Evolutionary conservation across 2,888 invertebrate genomes (phyloP), one percentile per base, ranked within the genome.

Genomic region (Sarcophaga variegata): DNA sequence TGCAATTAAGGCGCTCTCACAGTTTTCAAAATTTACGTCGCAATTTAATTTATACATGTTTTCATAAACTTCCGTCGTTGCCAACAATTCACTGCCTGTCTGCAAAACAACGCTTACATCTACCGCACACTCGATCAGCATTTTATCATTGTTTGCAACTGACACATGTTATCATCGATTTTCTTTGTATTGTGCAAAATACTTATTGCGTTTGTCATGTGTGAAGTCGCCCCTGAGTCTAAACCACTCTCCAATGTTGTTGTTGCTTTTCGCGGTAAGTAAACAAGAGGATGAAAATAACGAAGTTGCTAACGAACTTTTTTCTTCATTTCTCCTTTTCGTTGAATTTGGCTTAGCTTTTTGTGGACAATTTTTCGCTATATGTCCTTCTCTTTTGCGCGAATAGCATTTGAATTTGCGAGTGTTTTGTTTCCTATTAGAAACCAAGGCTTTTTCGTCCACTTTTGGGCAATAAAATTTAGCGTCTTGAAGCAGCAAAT

Each of bases 131-230:
- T 63, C 63, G 17, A 62, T 27, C 22, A 59, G 2, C 47, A 79
- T 63, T 70, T 27, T 79, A 0, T 70, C 63, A 49, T 74, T 66
- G 22, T 77, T 77, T 49, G 77, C 66, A 25, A 66, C 25, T 25
- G 59, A 54, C 25, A 71, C 71, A 71, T 70, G 14, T 59, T 75
- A 45, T 81, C 45, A 8, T 12, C 22, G 1, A 67, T 4, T 60
- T 22, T 20, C 37, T 45, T 81, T 63, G 25, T 22, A 12, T 81
- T 81, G 8, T 37, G 14, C 62, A 69, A 75, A 63, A 81, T 75
- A 75, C 47, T 81, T 74, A 69, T 74, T 2, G 81, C 10, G 69
- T 81, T 81, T 14, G 69, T 75, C 69, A 81, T 81, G 54, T 75
- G 81, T 47, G 69, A 69, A 8, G 81, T 74, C 1, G 12, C 54